Conservation (phyloP, 2,888 invertebrate genomes). For the Ochropleura leucogaster region DNA sequence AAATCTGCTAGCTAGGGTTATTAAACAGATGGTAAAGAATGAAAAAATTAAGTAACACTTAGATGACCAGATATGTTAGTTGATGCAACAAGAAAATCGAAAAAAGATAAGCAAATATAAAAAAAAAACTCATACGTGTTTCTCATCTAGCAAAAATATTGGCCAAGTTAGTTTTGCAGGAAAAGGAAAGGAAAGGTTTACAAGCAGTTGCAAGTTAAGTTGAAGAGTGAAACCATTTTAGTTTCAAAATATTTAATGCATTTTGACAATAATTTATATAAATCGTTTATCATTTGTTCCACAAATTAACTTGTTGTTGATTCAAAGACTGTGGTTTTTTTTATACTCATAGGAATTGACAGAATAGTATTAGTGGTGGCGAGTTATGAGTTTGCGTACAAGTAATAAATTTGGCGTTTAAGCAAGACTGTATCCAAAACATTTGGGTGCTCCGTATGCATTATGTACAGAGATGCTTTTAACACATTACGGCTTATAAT, state of each 20-base stretch:
- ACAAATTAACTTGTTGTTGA: neutral
- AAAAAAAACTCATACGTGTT: neutral
- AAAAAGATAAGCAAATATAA: neutral
- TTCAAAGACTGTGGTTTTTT: neutral
- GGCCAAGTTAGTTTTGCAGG: neutral
- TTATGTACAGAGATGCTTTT: neutral
- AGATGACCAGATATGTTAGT: neutral
- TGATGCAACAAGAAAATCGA: neutral
- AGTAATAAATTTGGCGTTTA: neutral
- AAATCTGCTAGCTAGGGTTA: neutral
- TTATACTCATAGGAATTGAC: neutral
- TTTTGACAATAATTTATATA: slow-evolving; percentile 9
- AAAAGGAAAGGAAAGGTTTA: too few relatives aligned
- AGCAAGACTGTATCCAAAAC: neutral
- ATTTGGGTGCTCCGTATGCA: neutral
- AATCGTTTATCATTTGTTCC: slow-evolving; percentile 4
- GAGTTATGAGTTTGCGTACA: neutral
- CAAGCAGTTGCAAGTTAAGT: neutral
- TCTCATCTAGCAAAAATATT: neutral
- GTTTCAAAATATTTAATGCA: slow-evolving; percentile 16
- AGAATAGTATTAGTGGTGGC: neutral
- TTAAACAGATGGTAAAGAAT: neutral
- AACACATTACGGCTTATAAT: neutral
- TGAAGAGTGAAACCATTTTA: neutral
- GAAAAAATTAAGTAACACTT: neutral